Conservation (phyloP, 2,888 invertebrate species). For the Thymelicus lineola region DNA sequence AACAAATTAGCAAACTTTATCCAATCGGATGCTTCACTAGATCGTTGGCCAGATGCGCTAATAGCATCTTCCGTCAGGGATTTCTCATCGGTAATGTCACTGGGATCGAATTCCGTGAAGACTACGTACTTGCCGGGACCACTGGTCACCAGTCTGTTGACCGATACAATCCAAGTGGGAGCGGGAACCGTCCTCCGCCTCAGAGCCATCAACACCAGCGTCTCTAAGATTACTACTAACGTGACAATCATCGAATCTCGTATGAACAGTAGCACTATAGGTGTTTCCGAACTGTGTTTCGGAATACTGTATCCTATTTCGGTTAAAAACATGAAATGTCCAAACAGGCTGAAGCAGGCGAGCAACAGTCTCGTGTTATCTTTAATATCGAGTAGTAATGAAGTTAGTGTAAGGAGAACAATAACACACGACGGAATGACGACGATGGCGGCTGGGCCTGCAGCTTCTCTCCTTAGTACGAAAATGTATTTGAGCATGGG, state of each 20-base stretch:
- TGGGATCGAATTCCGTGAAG: constrained; percentile 76
- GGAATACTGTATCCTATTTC: constrained; percentile 86
- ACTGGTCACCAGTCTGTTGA: constrained; percentile 60
- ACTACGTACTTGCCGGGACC: constrained; percentile 74
- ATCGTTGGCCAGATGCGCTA: constrained; percentile 46
- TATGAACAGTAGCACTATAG: constrained; percentile 79
- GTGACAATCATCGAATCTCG: constrained; percentile 77
- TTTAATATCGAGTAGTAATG: constrained; percentile 84
- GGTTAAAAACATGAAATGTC: constrained; percentile 85
- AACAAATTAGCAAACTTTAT: constrained; percentile 69
- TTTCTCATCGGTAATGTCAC: constrained; percentile 56
- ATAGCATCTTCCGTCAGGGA: constrained; percentile 56
- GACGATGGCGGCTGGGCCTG: constrained; percentile 82
- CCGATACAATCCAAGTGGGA: constrained; percentile 63
- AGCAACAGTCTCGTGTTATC: constrained; percentile 84
- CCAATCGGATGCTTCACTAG: constrained; percentile 64
- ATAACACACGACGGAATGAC: constrained; percentile 84
- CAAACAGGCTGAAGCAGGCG: constrained; percentile 85
- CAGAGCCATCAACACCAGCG: constrained; percentile 67
- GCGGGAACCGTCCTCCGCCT: constrained; percentile 59
- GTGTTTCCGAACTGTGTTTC: constrained; percentile 84
- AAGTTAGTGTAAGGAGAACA: constrained; percentile 83
- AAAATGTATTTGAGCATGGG: constrained; percentile 86
- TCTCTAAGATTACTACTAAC: constrained; percentile 64
- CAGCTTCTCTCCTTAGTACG: constrained; percentile 83